A percentile compares a stretch with the other conserved stretches of the same genome.
Conservation (phyloP, 2,888 invertebrate species). For the Sympetrum striolatum region DNA sequence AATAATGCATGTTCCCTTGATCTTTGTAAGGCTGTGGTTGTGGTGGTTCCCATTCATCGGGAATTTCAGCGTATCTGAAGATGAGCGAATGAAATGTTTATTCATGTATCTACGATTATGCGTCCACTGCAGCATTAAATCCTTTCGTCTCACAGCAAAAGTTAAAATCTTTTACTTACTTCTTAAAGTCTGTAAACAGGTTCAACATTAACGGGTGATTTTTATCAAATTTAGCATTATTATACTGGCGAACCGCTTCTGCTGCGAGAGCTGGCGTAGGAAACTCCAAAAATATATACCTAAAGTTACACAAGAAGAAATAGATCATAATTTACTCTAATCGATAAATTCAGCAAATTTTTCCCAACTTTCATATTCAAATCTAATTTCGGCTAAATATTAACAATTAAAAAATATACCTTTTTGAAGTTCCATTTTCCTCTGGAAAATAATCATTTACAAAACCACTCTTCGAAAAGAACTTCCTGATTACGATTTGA, state of each 20-base stretch:
- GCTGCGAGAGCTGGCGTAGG: constrained; percentile 81
- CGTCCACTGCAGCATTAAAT: too few species aligned
- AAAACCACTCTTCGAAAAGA: constrained; percentile 89
- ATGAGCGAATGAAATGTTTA: background rate
- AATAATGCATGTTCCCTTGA: constrained; percentile 91
- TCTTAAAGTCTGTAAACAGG: constrained; percentile 93
- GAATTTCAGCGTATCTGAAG: constrained; percentile 80
- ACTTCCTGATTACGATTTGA: constrained; percentile 87
- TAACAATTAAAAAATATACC: constrained; percentile 58
- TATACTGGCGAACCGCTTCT: constrained; percentile 86
- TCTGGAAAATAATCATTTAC: constrained; percentile 89
- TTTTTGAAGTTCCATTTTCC: constrained; percentile 85
- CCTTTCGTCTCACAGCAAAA: too few species aligned
- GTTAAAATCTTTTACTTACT: constrained; percentile 65
- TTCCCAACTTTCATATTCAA: too few species aligned
- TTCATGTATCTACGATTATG: too few species aligned
- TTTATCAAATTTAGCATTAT: constrained; percentile 95
- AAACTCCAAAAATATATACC: constrained; percentile 92
- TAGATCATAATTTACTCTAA: too few species aligned
- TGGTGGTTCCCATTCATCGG: constrained; percentile 93
- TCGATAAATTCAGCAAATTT: too few species aligned
- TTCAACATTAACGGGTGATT: constrained; percentile 93
- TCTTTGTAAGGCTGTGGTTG: constrained; percentile 88
- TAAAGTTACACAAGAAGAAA: constrained; percentile 50
- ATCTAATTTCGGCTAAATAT: too few species aligned